Conservation (phyloP, 2,888 invertebrate species). For the Drosophila helvetica region DNA sequence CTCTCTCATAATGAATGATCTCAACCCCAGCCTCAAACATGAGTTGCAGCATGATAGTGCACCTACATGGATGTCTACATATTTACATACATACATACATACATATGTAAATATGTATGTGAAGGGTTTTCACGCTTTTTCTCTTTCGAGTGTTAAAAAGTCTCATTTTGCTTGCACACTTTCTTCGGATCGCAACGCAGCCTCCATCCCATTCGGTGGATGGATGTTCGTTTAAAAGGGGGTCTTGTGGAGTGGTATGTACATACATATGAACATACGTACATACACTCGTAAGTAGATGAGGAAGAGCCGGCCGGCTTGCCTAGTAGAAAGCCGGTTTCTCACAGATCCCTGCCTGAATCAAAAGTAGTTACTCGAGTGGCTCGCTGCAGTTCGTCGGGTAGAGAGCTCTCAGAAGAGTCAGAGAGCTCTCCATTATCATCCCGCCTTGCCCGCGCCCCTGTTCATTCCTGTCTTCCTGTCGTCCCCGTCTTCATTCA, state of each 20-base stretch:
- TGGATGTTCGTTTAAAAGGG: conserved; percentile 16
- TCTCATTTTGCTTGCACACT: conserved; percentile 26
- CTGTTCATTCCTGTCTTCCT: neutral
- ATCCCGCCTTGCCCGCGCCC: neutral
- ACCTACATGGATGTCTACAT: conserved; percentile 9
- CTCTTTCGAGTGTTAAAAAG: conserved; percentile 26
- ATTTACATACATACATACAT: no score
- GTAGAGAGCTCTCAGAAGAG: conserved; percentile 2
- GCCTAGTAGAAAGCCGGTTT: conserved; percentile 66
- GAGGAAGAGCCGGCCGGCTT: conserved; percentile 30
- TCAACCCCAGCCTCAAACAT: conserved; percentile 28
- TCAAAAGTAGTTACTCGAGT: conserved; percentile 57
- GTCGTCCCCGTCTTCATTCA: neutral
- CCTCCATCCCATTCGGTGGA: conserved; percentile 18
- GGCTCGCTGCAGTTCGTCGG: conserved; percentile 67
- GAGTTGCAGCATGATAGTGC: conserved; percentile 58
- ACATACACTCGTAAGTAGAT: conserved; percentile 3
- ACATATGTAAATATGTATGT: neutral
- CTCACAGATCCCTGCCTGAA: conserved; percentile 46
- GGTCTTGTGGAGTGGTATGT: conserved; percentile 14
- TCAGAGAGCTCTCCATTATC: neutral
- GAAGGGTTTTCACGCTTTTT: conserved; percentile 49
- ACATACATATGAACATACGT: neutral
- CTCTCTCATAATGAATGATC: conserved; percentile 54
- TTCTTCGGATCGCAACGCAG: conserved; percentile 46